Evolutionary conservation across 2,888 invertebrate genomes (phyloP).

Genomic region (Drosophila pseudotalamancana): DNA sequence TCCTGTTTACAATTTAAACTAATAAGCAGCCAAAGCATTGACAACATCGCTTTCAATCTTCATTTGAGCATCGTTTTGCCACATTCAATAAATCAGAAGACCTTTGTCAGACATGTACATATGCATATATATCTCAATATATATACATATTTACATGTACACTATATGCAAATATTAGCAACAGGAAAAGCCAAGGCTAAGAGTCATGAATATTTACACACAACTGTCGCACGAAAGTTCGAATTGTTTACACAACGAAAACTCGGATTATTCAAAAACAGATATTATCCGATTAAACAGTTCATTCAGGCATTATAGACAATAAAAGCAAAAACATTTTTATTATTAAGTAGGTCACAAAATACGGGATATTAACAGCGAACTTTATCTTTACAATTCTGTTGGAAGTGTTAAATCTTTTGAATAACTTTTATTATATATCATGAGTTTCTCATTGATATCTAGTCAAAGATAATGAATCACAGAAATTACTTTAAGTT

Average conservation of each 20-base stretch:
- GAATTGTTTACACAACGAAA: conserved; percentile 19
- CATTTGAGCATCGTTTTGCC: conserved; percentile 51
- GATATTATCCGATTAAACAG: conserved; percentile 2
- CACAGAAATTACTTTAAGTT: too few species aligned
- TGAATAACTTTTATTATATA: too few species aligned
- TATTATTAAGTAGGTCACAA: neutral
- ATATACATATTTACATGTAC: neutral
- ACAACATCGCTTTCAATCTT: conserved; percentile 56
- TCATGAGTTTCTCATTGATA: too few species aligned
- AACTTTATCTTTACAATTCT: too few species aligned
- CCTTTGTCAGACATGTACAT: neutral
- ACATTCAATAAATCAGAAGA: conserved; percentile 68
- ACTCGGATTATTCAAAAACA: conserved; percentile 23
- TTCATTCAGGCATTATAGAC: neutral
- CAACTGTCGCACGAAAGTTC: neutral
- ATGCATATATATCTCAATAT: conserved; percentile 3
- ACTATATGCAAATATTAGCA: conserved; percentile 39
- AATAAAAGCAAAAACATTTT: neutral
- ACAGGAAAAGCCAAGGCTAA: neutral
- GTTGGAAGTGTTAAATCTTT: too few species aligned
- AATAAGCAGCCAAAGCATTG: conserved; percentile 58
- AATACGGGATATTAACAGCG: too few species aligned
- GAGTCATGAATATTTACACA: conserved; percentile 32
- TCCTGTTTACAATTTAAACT: conserved; percentile 77
- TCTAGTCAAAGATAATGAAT: too few species aligned